Evolutionary conservation across 2,888 invertebrate species (phyloP).

Genomic region (Latrodectus elegans): DNA sequence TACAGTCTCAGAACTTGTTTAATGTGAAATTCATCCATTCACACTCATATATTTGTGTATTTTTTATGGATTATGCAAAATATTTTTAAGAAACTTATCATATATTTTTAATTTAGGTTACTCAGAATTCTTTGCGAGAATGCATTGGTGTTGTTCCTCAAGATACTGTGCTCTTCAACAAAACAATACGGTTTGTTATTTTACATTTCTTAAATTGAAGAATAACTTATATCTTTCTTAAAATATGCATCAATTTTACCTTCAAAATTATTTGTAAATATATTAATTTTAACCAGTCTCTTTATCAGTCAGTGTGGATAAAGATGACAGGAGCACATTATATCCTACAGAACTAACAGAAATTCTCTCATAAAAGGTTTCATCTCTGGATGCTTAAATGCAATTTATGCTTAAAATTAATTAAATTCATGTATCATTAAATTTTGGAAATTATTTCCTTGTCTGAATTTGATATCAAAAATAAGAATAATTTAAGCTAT

Average conservation of each 20-base stretch:
- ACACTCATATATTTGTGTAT: neutral
- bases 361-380: neutral
- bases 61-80: neutral
- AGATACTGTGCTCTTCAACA: conserved; percentile 96
- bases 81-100: neutral
- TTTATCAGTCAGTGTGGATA: neutral
- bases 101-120: conserved; percentile 73
- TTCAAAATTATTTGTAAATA: neutral
- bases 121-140: conserved; percentile 76
- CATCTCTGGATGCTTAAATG: too few species aligned
- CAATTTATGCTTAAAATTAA: too few species aligned
- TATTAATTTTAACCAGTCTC: neutral
- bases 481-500: too few species aligned
- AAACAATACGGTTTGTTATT: conserved; percentile 83
- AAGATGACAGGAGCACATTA: neutral
- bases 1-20: too few species aligned
- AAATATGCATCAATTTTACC: neutral
- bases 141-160: conserved; percentile 79
- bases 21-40: too few species aligned
- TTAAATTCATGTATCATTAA: too few species aligned
- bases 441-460: too few species aligned
- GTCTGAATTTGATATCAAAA: too few species aligned
- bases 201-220: neutral
- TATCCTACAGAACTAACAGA: neutral
- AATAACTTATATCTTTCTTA: neutral